These are phyloP conservation scores for Prunella himalayana DNA, from an alignment of 2,113 vertebrate genomes.

Conservation along the genomic window DNA sequence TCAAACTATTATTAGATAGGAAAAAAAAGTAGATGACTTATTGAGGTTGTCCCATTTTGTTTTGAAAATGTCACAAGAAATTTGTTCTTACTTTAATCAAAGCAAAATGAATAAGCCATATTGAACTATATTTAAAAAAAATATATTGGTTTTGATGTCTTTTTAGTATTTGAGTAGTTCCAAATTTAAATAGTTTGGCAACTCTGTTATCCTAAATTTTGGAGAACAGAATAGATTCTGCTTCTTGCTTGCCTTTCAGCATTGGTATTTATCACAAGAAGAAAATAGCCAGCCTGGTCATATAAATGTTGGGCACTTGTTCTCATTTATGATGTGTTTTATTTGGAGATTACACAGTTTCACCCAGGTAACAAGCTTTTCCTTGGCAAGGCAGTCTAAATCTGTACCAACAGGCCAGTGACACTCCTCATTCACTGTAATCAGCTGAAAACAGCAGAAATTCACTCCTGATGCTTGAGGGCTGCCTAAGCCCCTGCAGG, in stretches of 20 bases:
- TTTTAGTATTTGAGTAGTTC: not conserved
- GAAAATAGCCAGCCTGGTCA: not conserved
- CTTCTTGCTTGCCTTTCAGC: not conserved
- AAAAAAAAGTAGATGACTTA: not conserved
- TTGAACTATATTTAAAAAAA: not conserved
- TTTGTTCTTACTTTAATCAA: conserved; percentile 38
- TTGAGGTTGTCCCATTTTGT: conserved; percentile 44
- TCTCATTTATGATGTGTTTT: not conserved
- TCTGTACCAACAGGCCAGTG: not conserved
- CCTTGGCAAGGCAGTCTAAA: not conserved
- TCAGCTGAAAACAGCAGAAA: not conserved
- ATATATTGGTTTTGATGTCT: not conserved
- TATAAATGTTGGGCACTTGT: not conserved
- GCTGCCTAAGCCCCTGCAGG: not conserved
- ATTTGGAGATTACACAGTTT: not conserved
- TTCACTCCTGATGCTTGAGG: not conserved
- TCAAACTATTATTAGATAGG: not conserved
- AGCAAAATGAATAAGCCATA: not conserved
- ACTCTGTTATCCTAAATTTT: not conserved
- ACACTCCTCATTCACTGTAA: not conserved
- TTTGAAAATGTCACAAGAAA: conserved; percentile 23
- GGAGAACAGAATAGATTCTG: not conserved
- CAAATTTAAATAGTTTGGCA: not conserved
- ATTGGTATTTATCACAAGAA: not conserved
- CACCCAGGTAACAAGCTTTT: not conserved